phyloP scores from a whole-genome alignment of 2,113 vertebrate species.

The Nansenia antarctica region DNA sequence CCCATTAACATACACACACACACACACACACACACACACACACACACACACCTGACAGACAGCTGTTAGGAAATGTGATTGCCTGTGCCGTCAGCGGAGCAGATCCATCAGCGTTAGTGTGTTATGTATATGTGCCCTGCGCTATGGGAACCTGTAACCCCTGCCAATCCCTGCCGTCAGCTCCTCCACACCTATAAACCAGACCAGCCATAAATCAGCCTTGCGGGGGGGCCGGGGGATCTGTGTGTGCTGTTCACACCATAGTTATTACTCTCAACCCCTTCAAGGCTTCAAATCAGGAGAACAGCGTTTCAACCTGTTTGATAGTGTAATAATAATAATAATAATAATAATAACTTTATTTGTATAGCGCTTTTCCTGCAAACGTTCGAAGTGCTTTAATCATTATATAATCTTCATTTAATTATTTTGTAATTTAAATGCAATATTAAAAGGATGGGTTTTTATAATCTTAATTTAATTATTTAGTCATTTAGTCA shows the following conservation, averaged over 20 bases:
- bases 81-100: conserved; percentile 22
- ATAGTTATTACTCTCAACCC: conserved; percentile 3
- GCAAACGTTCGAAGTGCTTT: too few relatives aligned
- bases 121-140: conserved; percentile 26
- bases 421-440: too few relatives aligned
- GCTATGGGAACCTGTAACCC: conserved; percentile 19
- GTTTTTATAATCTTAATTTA: too few relatives aligned
- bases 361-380: too few relatives aligned
- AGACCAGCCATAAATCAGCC: conserved; percentile 29
- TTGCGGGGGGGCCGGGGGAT: neutral
- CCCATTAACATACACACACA: too few relatives aligned
- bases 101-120: conserved; percentile 49
- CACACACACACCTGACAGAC: conserved; percentile 37
- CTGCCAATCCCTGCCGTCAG: conserved; percentile 40
- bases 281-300: too few relatives aligned
- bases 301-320: too few relatives aligned
- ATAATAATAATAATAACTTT: too few relatives aligned
- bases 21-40: neutral
- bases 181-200: conserved; percentile 34
- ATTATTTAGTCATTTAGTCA: too few relatives aligned
- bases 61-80: conserved; percentile 50
- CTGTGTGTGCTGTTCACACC: conserved; percentile 4
- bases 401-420: too few relatives aligned
- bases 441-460: too few relatives aligned
- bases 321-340: too few relatives aligned